These are phyloP conservation scores for Gobionotothen gibberifrons DNA, from an alignment of 2,797 vertebrate genomes.

Conservation along the genomic window DNA sequence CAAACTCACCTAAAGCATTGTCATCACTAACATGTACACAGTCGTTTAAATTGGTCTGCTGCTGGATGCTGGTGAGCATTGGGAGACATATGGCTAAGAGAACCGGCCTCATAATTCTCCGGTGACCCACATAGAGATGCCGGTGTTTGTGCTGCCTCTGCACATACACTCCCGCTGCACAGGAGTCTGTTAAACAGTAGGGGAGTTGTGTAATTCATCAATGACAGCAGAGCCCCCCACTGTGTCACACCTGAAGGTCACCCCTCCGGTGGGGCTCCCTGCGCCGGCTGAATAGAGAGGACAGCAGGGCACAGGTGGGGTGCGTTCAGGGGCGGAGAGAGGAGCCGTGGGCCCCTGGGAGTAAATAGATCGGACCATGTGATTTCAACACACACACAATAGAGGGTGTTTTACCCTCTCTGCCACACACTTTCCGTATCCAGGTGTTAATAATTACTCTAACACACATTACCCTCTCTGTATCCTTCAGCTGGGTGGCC, in stretches of 20 bases:
- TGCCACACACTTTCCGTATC: slow-evolving; percentile 11
- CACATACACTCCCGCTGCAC: slow-evolving; percentile 51
- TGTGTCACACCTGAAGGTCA: slow-evolving; percentile 71
- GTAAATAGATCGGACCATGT: slow-evolving; percentile 13
- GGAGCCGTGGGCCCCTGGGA: slow-evolving; percentile 31
- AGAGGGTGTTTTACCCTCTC: slow-evolving; percentile 13
- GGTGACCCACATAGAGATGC: slow-evolving; percentile 77
- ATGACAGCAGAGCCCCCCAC: slow-evolving; percentile 61
- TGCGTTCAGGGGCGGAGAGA: slow-evolving; percentile 7
- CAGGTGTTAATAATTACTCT: slow-evolving; percentile 45
- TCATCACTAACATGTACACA: slow-evolving; percentile 12
- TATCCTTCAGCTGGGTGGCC: slow-evolving; percentile 86
- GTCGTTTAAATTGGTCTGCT: slow-evolving; percentile 20
- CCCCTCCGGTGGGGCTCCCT: slow-evolving; percentile 66
- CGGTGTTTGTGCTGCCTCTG: slow-evolving; percentile 70
- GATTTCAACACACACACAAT: slow-evolving; percentile 25
- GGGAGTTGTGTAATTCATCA: slow-evolving; percentile 75
- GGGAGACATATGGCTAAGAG: slow-evolving; percentile 62
- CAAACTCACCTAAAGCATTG: slow-evolving; percentile 31
- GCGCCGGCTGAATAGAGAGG: slow-evolving; percentile 45
- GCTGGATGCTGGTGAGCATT: slow-evolving; percentile 29
- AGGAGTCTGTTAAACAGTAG: slow-evolving; percentile 60
- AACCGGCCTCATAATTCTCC: slow-evolving; percentile 72
- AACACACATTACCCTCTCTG: slow-evolving; percentile 41
- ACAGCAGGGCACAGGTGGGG: slow-evolving; percentile 53